Base-by-base conservation (phyloP, 2,797 vertebrate genomes). In the Peromyscus eremicus region DNA sequence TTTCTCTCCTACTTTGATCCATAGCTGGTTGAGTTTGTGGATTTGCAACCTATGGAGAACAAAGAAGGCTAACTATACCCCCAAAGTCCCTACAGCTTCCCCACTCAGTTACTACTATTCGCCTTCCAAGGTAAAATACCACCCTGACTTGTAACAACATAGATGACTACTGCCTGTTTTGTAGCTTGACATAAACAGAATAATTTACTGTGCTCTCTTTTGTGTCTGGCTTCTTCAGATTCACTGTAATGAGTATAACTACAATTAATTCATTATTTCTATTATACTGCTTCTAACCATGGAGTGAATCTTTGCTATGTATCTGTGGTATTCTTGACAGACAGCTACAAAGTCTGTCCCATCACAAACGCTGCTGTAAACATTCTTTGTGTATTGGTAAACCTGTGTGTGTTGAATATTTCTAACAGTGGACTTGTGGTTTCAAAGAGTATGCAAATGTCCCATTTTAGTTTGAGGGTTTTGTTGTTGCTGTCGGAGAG, bases 121-220 rank as follows among this genome's bases (percentile, higher is more conserved):
- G 25, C 16, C 23, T 76, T 49, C 46, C 16, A 92, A 70, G 43
- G 55, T 25, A 66, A 92, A 89, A 77, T 46, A 84, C 21, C 49
- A 81, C 57, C 25, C 43, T 87, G 57, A 91, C 29, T 92, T 92
- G 34, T 76, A 93, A 93, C 34, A 64, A 16, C 68, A 89, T 2
- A 60, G 49, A 84, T 75, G 75, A 81, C 32, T 95, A 97, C 87
- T 94, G 80, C 57, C 75, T 82, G 5, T 16, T 96, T 89, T 89
- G 94, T 64, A 96, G 73, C 55, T 49, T 92, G 68, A 32, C 83
- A 89, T 83, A 88, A 86, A 66, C 57, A 70, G 57, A 93, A 91
- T 60, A 57, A 91, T 60, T 96, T 57, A 70, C 79, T 73, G 37
- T 43, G 34, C 5, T 70, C 29, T 77, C 93, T 93, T 91, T 85